These are phyloP conservation scores for Microctenopoma lineatum DNA, from an alignment of 2,797 vertebrate genomes.

Conservation along the genomic window DNA sequence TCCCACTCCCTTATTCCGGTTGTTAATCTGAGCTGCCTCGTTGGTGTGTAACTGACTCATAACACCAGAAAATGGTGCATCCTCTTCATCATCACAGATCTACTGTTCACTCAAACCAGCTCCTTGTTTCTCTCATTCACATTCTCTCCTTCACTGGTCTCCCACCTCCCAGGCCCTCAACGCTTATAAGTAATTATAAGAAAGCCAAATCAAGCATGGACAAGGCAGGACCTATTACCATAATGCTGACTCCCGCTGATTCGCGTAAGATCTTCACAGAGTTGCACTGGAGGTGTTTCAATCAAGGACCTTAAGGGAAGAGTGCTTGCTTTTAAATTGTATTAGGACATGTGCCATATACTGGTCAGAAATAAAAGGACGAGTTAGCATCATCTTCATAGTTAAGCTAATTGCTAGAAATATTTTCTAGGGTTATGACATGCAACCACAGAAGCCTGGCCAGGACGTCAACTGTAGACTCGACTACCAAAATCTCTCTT, in stretches of 20 bases:
- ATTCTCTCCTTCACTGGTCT: slow-evolving; percentile 47
- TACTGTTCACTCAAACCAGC: slow-evolving; percentile 30
- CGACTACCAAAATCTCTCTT: neutral
- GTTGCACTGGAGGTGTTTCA: slow-evolving; percentile 12
- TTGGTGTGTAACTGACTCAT: slow-evolving; percentile 41
- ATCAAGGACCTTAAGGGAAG: neutral
- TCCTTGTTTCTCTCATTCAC: slow-evolving; percentile 54
- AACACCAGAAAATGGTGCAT: slow-evolving; percentile 27
- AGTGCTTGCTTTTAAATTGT: neutral
- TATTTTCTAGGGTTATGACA: neutral
- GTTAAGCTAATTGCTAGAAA: neutral
- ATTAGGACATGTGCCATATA: neutral
- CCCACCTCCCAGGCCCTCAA: slow-evolving; percentile 22
- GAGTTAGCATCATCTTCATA: neutral
- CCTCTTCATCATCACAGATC: slow-evolving; percentile 49
- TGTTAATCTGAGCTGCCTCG: slow-evolving; percentile 36
- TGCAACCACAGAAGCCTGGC: too few relatives aligned
- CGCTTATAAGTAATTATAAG: slow-evolving; percentile 71
- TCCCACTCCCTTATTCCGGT: neutral
- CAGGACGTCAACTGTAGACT: too few relatives aligned
- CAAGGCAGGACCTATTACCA: slow-evolving; percentile 45
- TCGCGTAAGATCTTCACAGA: slow-evolving; percentile 45
- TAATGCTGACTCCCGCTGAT: slow-evolving; percentile 61
- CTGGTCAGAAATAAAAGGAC: neutral
- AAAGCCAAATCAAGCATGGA: slow-evolving; percentile 64